These are phyloP conservation scores for Jordanella pulchra DNA, from an alignment of 2,797 vertebrate species.

Conservation along the genomic window DNA sequence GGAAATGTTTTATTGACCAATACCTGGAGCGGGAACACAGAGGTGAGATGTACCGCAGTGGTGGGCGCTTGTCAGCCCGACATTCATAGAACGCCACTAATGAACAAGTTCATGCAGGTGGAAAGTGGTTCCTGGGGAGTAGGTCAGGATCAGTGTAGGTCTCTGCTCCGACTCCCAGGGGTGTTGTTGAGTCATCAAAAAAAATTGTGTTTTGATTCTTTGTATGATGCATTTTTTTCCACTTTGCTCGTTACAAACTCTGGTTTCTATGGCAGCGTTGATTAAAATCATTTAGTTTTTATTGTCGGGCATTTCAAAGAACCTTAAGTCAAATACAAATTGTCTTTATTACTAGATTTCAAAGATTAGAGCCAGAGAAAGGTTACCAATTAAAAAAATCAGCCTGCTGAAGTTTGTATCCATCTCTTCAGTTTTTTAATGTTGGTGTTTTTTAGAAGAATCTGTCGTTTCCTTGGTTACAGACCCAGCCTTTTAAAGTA, in stretches of 20 bases:
- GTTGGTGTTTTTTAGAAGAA: not conserved
- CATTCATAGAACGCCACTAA: constrained; percentile 6
- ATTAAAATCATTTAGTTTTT: constrained; percentile 18
- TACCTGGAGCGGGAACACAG: constrained; percentile 6
- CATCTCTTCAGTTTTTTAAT: not conserved
- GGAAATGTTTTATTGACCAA: constrained; percentile 16
- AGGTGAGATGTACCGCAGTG: constrained; percentile 1
- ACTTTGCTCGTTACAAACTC: not conserved
- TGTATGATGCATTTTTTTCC: constrained; percentile 1
- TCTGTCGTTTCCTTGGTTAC: not conserved
- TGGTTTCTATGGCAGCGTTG: not conserved
- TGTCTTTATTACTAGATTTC: constrained; percentile 23
- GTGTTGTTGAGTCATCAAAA: not conserved
- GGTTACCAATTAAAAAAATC: constrained; percentile 17
- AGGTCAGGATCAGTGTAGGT: not conserved
- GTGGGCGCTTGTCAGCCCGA: constrained; percentile 22
- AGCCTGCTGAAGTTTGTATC: constrained; percentile 22
- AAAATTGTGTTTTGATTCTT: constrained; percentile 4
- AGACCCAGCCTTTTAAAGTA: not conserved
- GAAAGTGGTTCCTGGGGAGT: constrained; percentile 13
- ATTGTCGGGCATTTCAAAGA: constrained; percentile 27
- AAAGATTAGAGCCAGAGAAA: constrained; percentile 26
- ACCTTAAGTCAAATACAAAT: constrained; percentile 15
- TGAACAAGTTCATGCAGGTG: constrained; percentile 7
- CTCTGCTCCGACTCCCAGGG: not conserved